These are phyloP conservation scores for Sialia sialis DNA, from an alignment of 2,113 vertebrate genomes.

Conservation along the genomic window DNA sequence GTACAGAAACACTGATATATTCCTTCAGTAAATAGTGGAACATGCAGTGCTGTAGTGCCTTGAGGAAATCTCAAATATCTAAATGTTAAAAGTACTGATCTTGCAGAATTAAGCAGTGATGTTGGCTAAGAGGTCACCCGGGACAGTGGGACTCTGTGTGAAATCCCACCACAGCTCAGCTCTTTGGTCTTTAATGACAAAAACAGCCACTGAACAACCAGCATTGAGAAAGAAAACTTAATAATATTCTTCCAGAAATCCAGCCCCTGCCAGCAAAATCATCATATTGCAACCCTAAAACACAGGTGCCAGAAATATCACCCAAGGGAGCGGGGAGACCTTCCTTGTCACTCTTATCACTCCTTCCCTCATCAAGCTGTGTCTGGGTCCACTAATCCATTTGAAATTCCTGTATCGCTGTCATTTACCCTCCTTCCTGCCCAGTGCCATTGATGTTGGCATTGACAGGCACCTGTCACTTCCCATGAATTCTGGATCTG, in stretches of 20 bases:
- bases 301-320: neutral
- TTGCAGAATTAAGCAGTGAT: constrained; percentile 8
- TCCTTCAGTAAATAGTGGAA: constrained; percentile 59
- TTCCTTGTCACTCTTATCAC: constrained; percentile 10
- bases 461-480: constrained; percentile 53
- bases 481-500: constrained; percentile 12
- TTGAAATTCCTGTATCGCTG: neutral
- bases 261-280: neutral
- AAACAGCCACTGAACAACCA: neutral
- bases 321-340: neutral
- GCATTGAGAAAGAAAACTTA: neutral
- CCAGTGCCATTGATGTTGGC: neutral
- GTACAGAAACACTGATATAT: constrained; percentile 41
- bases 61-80: constrained; percentile 32
- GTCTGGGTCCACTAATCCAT: constrained; percentile 22
- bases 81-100: constrained; percentile 27
- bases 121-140: constrained; percentile 15
- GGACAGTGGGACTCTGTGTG: neutral
- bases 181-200: neutral
- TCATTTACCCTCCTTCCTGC: constrained; percentile 15
- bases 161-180: neutral
- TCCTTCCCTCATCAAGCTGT: neutral
- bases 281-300: neutral
- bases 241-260: neutral
- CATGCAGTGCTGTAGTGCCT: constrained; percentile 1